Conservation (phyloP, 2,797 vertebrate genomes). For the Phrynocephalus forsythii region DNA sequence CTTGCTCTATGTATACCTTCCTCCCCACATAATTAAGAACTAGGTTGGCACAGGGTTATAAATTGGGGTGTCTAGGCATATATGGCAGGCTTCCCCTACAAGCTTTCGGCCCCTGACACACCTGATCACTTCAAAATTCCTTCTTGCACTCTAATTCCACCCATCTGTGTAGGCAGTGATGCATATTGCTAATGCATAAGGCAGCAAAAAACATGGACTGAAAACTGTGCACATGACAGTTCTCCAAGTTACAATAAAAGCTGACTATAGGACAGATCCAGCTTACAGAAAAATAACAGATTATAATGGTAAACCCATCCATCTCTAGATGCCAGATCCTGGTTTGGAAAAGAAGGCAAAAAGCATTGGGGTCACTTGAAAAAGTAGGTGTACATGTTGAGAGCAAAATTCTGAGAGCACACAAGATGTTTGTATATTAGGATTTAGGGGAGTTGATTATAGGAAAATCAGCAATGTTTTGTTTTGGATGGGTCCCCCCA, state of each 20-base stretch:
- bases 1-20: neutral
- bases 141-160: neutral
- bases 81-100: neutral
- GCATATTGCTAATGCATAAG: neutral
- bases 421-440: neutral
- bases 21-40: neutral
- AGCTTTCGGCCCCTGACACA: neutral
- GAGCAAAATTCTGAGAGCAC: neutral
- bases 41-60: neutral
- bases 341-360: neutral
- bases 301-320: neutral
- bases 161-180: neutral
- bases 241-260: neutral
- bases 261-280: neutral
- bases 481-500: neutral
- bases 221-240: neutral
- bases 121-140: neutral
- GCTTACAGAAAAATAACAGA: neutral
- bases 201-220: neutral
- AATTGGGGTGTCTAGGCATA: neutral
- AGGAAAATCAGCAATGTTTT: neutral
- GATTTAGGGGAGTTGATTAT: neutral
- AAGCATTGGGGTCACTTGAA: neutral
- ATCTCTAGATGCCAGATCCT: neutral
- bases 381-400: neutral